These are phyloP conservation scores for Chaetops frenatus DNA, from an alignment of 2,113 vertebrate species.

Conservation along the genomic window DNA sequence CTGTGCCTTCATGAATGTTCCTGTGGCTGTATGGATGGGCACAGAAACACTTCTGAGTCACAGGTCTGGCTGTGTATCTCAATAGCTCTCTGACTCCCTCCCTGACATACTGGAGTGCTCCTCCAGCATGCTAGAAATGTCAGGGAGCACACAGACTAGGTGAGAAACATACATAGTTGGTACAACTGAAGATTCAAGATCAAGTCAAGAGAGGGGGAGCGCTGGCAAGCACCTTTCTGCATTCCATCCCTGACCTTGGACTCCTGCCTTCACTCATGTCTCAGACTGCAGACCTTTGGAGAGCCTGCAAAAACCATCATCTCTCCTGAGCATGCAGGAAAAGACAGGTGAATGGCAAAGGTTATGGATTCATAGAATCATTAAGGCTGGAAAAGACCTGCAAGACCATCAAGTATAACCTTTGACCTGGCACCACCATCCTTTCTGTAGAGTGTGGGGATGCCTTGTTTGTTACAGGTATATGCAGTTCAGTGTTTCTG, in stretches of 20 bases:
- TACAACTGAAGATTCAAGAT: background rate
- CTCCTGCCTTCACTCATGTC: background rate
- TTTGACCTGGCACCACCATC: background rate
- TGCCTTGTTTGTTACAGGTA: background rate
- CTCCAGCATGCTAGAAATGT: background rate
- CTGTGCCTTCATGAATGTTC: background rate
- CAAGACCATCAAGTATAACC: background rate
- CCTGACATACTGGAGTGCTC: background rate
- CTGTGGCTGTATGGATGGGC: background rate
- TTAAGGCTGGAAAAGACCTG: background rate
- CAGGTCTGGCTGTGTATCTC: background rate
- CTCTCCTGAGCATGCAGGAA: background rate
- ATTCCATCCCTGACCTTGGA: background rate
- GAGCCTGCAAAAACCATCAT: background rate
- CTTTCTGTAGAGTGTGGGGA: background rate
- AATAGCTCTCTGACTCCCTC: background rate
- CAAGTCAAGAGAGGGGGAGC: background rate
- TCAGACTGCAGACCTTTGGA: background rate
- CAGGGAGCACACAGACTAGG: fast-evolving
- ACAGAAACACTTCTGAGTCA: background rate
- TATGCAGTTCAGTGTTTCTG: background rate
- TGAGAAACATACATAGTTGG: background rate
- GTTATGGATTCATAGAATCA: background rate
- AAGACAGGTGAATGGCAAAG: background rate
- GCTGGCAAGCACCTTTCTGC: background rate